These are phyloP conservation scores for Ageneiosus marmoratus DNA, from an alignment of 2,113 vertebrate species.

Conservation along the genomic window DNA sequence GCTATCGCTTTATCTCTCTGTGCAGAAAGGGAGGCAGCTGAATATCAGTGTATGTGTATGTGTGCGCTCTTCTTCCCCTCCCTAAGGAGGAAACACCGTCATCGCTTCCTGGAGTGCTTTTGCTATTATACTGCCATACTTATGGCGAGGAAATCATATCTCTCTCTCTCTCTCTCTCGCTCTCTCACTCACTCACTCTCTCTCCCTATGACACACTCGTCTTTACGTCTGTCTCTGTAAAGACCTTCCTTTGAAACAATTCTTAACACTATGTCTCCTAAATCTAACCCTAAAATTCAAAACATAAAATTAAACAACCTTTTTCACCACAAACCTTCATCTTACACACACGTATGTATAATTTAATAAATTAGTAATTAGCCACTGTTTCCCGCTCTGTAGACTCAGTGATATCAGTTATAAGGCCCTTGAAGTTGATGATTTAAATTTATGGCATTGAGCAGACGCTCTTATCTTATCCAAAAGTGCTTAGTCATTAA, in stretches of 20 bases:
- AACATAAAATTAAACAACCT: background rate
- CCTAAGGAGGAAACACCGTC: slow-evolving; percentile 22
- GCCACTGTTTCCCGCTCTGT: background rate
- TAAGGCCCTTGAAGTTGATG: background rate
- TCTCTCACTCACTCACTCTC: background rate
- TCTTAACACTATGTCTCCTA: background rate
- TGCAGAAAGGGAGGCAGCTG: slow-evolving; percentile 15
- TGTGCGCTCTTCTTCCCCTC: slow-evolving; percentile 7
- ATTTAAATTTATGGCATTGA: too few relatives aligned
- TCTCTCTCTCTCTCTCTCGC: background rate
- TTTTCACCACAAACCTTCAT: background rate
- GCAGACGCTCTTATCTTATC: too few relatives aligned
- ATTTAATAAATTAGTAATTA: background rate
- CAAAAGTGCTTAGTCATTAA: too few relatives aligned
- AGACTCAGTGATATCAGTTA: background rate
- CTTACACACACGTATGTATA: background rate
- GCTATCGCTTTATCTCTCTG: slow-evolving; percentile 26
- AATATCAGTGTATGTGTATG: background rate
- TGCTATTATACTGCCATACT: slow-evolving; percentile 33
- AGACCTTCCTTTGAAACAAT: background rate
- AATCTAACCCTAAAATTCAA: background rate
- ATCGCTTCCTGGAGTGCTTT: slow-evolving; percentile 39
- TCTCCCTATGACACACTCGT: background rate
- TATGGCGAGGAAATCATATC: slow-evolving; percentile 28
- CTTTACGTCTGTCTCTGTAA: background rate